A percentile compares a stretch with the other conserved stretches of the same genome.
These are phyloP conservation scores for Pangasius krempfi DNA, from an alignment of 2,797 vertebrate species.

Conservation along the genomic window DNA sequence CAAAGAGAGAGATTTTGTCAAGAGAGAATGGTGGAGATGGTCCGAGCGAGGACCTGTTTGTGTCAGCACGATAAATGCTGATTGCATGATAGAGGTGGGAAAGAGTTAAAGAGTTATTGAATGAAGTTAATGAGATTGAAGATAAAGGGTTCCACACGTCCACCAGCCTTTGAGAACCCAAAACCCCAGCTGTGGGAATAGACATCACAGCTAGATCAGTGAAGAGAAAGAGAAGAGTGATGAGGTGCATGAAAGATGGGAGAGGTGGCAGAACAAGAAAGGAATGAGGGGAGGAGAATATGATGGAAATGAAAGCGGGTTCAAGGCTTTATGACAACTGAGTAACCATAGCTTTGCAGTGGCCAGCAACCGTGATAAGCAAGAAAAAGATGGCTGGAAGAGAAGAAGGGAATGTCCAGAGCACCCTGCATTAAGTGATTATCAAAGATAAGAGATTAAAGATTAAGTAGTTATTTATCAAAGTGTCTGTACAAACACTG, in stretches of 20 bases:
- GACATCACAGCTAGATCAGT: slow-evolving; percentile 23
- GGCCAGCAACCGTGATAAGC: background rate
- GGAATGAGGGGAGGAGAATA: slow-evolving; percentile 21
- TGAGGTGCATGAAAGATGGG: slow-evolving; percentile 48
- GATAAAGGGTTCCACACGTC: slow-evolving; percentile 25
- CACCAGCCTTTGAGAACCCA: slow-evolving; percentile 60
- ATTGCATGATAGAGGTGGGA: slow-evolving; percentile 7
- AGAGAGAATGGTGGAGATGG: background rate
- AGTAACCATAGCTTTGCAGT: slow-evolving; percentile 54
- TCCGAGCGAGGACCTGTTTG: slow-evolving; percentile 1
- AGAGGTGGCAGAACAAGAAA: slow-evolving; percentile 41
- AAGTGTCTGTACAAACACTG: background rate
- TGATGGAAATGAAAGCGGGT: slow-evolving; percentile 38
- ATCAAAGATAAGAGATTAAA: background rate
- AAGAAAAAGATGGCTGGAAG: background rate
- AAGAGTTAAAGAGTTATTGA: background rate
- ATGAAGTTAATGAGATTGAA: slow-evolving; percentile 21
- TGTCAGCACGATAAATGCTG: background rate
- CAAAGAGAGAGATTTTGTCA: slow-evolving; percentile 12
- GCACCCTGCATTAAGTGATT: background rate
- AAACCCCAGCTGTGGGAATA: slow-evolving; percentile 49
- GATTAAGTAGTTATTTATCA: background rate
- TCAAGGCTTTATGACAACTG: slow-evolving; percentile 43
- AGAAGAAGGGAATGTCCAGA: background rate
- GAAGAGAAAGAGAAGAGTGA: slow-evolving; percentile 25